phyloP scores from a whole-genome alignment of 2,797 vertebrate species.

The Muscicapa comitata region DNA sequence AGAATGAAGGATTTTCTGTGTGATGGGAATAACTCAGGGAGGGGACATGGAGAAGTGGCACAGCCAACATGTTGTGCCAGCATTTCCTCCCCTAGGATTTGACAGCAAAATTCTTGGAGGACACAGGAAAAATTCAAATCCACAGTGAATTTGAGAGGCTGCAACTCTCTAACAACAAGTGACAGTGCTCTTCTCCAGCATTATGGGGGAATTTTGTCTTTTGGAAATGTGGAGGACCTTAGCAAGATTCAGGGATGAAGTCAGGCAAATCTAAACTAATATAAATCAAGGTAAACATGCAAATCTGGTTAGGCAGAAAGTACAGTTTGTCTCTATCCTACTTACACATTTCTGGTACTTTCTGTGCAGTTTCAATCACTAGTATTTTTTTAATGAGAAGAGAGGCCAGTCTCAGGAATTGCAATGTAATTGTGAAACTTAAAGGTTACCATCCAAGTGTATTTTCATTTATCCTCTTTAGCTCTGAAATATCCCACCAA shows the following conservation, averaged over 20 bases:
- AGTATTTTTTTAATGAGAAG: not conserved
- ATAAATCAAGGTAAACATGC: not conserved
- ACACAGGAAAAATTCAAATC: not conserved
- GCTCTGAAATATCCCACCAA: slow-evolving; percentile 24
- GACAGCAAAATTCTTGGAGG: not conserved
- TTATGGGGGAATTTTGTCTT: not conserved
- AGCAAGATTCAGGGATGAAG: not conserved
- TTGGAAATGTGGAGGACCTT: not conserved
- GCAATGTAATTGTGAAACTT: slow-evolving; percentile 9
- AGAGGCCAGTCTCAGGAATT: not conserved
- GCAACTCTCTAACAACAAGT: not conserved
- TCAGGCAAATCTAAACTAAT: not conserved
- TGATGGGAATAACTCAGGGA: not conserved
- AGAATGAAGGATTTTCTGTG: not conserved
- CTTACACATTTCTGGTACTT: not conserved
- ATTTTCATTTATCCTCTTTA: slow-evolving; percentile 48
- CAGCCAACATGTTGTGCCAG: not conserved
- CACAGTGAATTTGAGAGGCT: not conserved
- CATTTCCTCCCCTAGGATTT: not conserved
- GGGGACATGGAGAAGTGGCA: not conserved
- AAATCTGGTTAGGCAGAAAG: not conserved
- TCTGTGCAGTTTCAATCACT: not conserved
- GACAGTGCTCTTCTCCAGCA: too few species aligned
- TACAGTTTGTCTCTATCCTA: not conserved
- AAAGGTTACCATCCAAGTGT: not conserved